These are phyloP conservation scores for Drosophila neocordata DNA, from an alignment of 1,140 invertebrate genomes.

Conservation along the genomic window DNA sequence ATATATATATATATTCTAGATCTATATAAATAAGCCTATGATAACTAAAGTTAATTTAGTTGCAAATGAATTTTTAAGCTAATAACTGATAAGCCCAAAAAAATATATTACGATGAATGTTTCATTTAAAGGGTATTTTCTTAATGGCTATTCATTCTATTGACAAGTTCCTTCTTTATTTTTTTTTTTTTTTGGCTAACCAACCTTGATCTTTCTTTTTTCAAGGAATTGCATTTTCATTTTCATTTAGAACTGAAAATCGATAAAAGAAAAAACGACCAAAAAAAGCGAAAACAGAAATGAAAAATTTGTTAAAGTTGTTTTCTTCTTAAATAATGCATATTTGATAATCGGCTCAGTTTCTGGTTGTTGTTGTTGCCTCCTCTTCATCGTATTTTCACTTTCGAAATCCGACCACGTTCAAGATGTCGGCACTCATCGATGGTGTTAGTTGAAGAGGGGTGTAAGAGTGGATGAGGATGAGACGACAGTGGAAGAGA, in stretches of 20 bases:
- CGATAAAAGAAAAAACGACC: not conserved
- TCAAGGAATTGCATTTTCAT: not conserved
- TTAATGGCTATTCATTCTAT: too few species aligned
- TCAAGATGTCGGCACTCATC: conserved; percentile 20
- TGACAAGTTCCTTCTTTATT: not conserved
- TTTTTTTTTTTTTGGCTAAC: not conserved
- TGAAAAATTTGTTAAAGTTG: not conserved
- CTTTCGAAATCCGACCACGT: conserved; percentile 61
- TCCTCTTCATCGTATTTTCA: conserved; percentile 55
- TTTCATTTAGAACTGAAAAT: conserved; percentile 7
- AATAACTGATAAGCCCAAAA: too few species aligned
- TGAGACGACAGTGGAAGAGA: not conserved
- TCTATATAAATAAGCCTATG: too few species aligned
- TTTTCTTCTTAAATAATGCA: conserved; percentile 28
- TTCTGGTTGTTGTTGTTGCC: not conserved
- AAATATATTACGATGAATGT: too few species aligned
- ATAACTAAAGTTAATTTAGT: too few species aligned
- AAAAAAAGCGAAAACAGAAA: not conserved
- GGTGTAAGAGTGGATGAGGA: conserved; percentile 1
- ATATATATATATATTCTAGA: too few species aligned
- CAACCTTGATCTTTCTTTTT: not conserved
- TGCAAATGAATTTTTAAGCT: too few species aligned
- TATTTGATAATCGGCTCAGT: conserved; percentile 35
- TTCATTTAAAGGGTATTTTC: too few species aligned
- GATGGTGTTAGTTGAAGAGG: not conserved